These are phyloP conservation scores for Opisthocomus hoazin DNA, from an alignment of 2,113 vertebrate genomes.

Conservation along the genomic window DNA sequence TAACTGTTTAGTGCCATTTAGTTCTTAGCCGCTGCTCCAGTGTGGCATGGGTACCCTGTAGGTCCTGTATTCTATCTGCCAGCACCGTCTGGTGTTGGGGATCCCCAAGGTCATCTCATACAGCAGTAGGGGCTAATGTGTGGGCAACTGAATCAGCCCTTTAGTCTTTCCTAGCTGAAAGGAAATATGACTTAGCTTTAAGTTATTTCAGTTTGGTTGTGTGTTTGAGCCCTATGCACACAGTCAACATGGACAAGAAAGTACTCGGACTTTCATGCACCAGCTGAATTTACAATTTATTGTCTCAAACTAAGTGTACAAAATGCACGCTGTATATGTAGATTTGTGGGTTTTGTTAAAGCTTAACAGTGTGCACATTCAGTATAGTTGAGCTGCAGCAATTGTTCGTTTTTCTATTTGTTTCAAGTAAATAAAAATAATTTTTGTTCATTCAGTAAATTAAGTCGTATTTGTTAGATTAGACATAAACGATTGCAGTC, in stretches of 20 bases:
- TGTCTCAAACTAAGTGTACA: not conserved
- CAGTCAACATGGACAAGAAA: not conserved
- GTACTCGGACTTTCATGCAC: not conserved
- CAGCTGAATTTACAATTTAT: not conserved
- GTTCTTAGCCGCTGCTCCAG: not conserved
- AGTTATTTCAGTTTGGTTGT: not conserved
- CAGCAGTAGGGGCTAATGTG: not conserved
- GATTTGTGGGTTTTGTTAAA: not conserved
- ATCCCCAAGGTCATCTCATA: not conserved
- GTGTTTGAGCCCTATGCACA: not conserved
- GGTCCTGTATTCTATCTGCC: not conserved
- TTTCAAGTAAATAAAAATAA: not conserved
- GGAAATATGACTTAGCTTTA: not conserved
- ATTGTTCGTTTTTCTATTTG: not conserved
- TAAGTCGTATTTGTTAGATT: not conserved
- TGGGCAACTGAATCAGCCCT: not conserved
- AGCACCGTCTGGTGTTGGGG: accelerated
- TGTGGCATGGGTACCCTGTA: not conserved
- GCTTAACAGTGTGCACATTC: not conserved
- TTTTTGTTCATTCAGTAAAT: not conserved
- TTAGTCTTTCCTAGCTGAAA: not conserved
- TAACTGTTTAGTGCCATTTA: not conserved
- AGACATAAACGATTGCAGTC: too few relatives aligned
- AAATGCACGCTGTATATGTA: not conserved
- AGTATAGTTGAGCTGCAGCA: not conserved